These are phyloP conservation scores for Oreochromis aureus DNA, from an alignment of 2,113 vertebrate species.

Conservation along the genomic window DNA sequence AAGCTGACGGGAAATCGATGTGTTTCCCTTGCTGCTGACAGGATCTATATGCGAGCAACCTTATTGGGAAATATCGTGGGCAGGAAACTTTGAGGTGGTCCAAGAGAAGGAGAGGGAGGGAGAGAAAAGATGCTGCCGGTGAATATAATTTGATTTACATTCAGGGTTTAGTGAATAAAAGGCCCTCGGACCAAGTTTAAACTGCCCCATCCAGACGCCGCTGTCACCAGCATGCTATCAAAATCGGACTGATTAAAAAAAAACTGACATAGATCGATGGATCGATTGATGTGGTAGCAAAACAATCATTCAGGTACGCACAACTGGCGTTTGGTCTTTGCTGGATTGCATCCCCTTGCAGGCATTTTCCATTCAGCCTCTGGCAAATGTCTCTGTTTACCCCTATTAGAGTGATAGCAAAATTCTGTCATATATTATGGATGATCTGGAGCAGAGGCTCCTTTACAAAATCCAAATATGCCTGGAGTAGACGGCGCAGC, in stretches of 20 bases:
- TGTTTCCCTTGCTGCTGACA: slow-evolving; percentile 66
- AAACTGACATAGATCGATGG: neutral
- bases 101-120: neutral
- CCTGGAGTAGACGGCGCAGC: slow-evolving; percentile 25
- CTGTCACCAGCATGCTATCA: neutral
- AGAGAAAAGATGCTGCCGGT: neutral
- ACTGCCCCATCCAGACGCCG: neutral
- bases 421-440: slow-evolving; percentile 61
- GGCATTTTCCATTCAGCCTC: slow-evolving; percentile 43
- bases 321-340: slow-evolving; percentile 6
- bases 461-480: slow-evolving; percentile 50
- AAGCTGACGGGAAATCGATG: slow-evolving; percentile 71
- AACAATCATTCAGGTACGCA: neutral
- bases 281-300: neutral
- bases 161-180: neutral
- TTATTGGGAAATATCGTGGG: slow-evolving; percentile 61
- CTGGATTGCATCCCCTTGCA: slow-evolving; percentile 28
- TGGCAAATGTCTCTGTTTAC: slow-evolving; percentile 57
- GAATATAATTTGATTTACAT: neutral
- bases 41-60: slow-evolving; percentile 58
- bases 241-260: neutral
- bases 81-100: slow-evolving; percentile 27
- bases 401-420: slow-evolving; percentile 55
- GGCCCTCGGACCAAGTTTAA: neutral
- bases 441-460: slow-evolving; percentile 46